Base-by-base conservation (phyloP, 2,797 vertebrate species). In the Sebastes vulpes region DNA sequence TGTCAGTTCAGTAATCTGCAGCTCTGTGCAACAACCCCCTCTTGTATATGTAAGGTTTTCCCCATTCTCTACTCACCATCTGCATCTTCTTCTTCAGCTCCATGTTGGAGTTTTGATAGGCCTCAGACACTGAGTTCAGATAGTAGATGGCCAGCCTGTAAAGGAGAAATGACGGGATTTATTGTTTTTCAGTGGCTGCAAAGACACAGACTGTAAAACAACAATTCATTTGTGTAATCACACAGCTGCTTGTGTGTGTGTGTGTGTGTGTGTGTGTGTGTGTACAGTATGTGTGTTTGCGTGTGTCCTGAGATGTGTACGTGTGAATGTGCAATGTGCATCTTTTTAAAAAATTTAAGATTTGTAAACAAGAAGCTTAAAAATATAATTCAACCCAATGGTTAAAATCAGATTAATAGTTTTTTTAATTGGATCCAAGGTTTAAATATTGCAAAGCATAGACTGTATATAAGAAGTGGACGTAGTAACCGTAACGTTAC, bases 61-160 rank as follows among this genome's bases (percentile, higher is more conserved):
- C 46, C 9, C 5, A 28, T 48, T 67, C 9, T 65, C 9, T 29
- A 84, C 96, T 92, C 74, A 99, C 98, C 97, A 96, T 96, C 92
- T 99, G 98, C 96, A 99, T 99, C 94, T 99, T 99, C 95, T 98
- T 99, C 94, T 97, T 98, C 79, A 99, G 95, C 87, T 98, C 98
- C 8, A 92, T 87, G 29, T 99, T 99, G 81, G 98, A 93, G 3
- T 96, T 96, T 77, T 98, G 82, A 85, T 99, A 99, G 0, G 98
- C 98, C 93, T 98, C 94, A 38, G 98, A 97, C 72, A 97, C 97
- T 0, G 98, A 97, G 65, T 99, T 99, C 73, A 99, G 96, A 77
- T 99, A 99, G 90, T 99, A 99, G 88, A 99, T 99, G 78, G 98
- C 98, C 16, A 99, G 94, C 57, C 99, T 99, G 88, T 14, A 84